Conservation (phyloP, 2,888 invertebrate species). For the Tortrix viridana region DNA sequence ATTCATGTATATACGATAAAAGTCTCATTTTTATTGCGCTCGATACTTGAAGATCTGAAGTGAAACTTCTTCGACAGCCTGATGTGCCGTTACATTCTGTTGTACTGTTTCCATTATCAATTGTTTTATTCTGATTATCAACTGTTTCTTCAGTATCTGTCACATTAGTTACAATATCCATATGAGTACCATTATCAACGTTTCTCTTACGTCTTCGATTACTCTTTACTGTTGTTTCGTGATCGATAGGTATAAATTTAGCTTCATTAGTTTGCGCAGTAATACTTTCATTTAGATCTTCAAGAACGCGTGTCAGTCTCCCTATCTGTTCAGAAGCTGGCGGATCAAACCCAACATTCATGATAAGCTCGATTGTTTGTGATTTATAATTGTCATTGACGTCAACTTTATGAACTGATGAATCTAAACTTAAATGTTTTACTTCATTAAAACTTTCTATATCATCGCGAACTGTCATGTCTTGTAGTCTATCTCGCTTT, state of each 20-base stretch:
- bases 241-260: background rate
- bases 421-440: too few species aligned
- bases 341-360: background rate
- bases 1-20: conserved; percentile 48
- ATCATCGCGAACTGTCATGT: too few species aligned
- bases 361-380: background rate
- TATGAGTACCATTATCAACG: background rate
- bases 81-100: conserved; percentile 10
- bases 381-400: background rate
- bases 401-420: background rate
- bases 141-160: background rate
- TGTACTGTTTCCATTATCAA: background rate
- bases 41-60: conserved; percentile 20
- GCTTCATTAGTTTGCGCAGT: background rate
- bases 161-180: background rate
- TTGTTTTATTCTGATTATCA: background rate
- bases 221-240: background rate
- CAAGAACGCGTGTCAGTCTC: background rate
- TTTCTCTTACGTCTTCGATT: background rate
- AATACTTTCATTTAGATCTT: background rate
- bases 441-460: too few species aligned
- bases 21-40: conserved; percentile 50
- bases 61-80: conserved; percentile 36
- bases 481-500: too few species aligned
- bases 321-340: background rate